Conservation (phyloP, 2,797 vertebrate genomes). For the Yasuhikotakia modesta region DNA sequence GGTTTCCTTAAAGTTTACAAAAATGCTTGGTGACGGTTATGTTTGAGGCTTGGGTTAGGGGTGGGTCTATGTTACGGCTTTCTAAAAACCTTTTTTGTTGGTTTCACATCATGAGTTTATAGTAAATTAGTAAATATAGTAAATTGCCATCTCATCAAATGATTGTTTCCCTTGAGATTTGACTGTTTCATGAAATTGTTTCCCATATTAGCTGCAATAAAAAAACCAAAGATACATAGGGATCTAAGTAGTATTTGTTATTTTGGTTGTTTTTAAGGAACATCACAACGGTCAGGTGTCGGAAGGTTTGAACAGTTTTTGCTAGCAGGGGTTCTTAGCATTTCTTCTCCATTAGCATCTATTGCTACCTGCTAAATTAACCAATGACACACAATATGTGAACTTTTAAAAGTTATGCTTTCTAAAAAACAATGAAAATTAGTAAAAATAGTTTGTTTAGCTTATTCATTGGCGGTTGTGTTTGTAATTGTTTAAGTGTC, state of each 20-base stretch:
- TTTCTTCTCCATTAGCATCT: neutral
- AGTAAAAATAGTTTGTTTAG: conserved; percentile 12
- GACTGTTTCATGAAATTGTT: too few species aligned
- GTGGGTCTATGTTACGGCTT: too few species aligned
- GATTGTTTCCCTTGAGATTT: too few species aligned
- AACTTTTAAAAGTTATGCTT: neutral
- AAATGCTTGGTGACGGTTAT: too few species aligned
- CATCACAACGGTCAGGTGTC: neutral
- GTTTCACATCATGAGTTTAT: too few species aligned
- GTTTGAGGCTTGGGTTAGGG: too few species aligned
- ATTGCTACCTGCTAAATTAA: neutral
- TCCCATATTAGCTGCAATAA: neutral
- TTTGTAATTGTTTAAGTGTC: conserved; percentile 6
- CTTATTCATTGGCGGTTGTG: conserved; percentile 15
- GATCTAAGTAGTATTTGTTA: neutral
- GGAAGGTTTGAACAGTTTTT: neutral
- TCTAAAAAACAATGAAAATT: neutral
- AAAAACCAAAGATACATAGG: neutral
- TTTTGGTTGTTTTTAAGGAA: neutral
- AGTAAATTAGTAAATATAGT: too few species aligned
- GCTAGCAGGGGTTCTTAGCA: neutral
- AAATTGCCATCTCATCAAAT: too few species aligned
- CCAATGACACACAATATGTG: neutral
- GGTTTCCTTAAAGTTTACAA: too few species aligned
- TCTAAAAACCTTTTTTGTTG: too few species aligned